These are phyloP conservation scores for Dendronephthya gigantea DNA, from an alignment of 64 coral and sea anemone species.

Conservation along the genomic window DNA sequence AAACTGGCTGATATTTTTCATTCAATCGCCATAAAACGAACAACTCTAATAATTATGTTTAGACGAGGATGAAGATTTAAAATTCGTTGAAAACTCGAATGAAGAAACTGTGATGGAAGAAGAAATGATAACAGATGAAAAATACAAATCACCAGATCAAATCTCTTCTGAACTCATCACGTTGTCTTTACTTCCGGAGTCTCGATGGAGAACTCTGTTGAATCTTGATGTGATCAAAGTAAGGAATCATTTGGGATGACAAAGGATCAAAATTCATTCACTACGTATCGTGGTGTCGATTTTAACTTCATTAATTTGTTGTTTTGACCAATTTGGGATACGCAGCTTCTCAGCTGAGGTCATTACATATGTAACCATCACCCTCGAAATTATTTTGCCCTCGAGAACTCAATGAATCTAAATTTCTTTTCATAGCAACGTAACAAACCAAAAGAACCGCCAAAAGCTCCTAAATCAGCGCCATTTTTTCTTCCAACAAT, in stretches of 20 bases:
- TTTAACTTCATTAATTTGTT: too few species aligned
- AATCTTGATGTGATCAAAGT: slow-evolving; percentile 95
- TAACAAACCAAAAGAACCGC: slow-evolving; percentile 84
- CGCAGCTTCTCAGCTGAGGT: too few species aligned
- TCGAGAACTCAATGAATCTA: background rate
- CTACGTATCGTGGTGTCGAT: background rate
- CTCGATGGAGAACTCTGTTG: slow-evolving; percentile 79
- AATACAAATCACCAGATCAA: slow-evolving; percentile 86
- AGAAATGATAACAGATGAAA: background rate
- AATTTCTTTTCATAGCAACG: slow-evolving; percentile 40
- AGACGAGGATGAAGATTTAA: background rate
- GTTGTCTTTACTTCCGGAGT: slow-evolving; percentile 79
- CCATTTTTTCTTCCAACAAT: slow-evolving; percentile 87
- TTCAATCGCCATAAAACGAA: too few species aligned
- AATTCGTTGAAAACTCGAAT: background rate
- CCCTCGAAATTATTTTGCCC: background rate
- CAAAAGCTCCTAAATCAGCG: slow-evolving; percentile 73
- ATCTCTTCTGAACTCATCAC: slow-evolving; percentile 81
- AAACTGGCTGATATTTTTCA: too few species aligned
- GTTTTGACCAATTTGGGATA: too few species aligned
- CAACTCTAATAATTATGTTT: background rate
- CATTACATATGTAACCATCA: background rate
- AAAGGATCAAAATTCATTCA: background rate
- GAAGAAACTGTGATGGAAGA: slow-evolving; percentile 1
- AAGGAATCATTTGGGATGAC: too few species aligned